Conservation (phyloP, 2,888 invertebrate species). For the Chalcis sispes region DNA sequence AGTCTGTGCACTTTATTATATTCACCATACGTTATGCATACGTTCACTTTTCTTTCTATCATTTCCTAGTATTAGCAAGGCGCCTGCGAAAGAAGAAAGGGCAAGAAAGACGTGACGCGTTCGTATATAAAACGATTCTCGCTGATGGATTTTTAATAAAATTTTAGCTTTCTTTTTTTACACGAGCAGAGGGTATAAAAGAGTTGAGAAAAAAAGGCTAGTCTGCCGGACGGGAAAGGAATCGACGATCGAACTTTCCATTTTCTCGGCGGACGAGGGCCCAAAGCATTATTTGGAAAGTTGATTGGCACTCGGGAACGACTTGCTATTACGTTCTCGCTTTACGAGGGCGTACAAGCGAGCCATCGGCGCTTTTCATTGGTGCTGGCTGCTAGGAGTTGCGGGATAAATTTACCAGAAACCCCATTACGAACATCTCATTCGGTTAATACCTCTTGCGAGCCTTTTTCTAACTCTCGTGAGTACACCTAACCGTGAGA, state of each 20-base stretch:
- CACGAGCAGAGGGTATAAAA: neutral
- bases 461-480: no score
- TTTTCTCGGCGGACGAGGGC: neutral
- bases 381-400: neutral
- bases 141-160: constrained; percentile 48
- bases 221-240: neutral
- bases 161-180: neutral
- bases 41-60: neutral
- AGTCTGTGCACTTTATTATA: neutral
- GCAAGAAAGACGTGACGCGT: no score
- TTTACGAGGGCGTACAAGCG: neutral
- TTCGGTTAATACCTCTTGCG: constrained; percentile 27
- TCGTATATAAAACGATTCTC: neutral
- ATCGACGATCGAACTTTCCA: constrained; percentile 4
- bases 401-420: constrained; percentile 23
- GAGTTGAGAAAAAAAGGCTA: neutral
- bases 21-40: neutral
- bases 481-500: no score
- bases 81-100: neutral
- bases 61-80: neutral
- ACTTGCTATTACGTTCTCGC: neutral
- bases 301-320: constrained; percentile 37
- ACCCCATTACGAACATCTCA: constrained; percentile 39
- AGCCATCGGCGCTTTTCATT: neutral
- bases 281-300: constrained; percentile 21